These are phyloP conservation scores for Zosterops japonicus DNA, from an alignment of 2,113 vertebrate genomes.

Conservation along the genomic window DNA sequence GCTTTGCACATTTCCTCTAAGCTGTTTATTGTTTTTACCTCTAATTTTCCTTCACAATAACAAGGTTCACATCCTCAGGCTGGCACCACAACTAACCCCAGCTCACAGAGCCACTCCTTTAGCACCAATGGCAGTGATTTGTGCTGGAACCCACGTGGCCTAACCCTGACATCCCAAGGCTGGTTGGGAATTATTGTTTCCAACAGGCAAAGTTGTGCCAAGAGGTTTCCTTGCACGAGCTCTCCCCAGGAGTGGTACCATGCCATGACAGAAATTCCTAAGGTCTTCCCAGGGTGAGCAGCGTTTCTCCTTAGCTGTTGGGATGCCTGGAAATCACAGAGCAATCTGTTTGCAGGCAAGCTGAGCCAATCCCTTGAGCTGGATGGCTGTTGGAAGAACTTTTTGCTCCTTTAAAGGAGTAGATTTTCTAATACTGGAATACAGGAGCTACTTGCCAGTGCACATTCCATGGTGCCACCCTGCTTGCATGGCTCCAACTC, in stretches of 20 bases:
- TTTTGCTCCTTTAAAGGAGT: background rate
- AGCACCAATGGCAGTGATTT: background rate
- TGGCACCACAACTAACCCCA: background rate
- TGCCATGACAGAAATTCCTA: background rate
- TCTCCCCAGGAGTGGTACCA: background rate
- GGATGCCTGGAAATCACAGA: background rate
- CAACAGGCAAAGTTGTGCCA: background rate
- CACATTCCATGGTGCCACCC: background rate
- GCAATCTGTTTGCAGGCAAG: background rate
- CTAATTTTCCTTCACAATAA: background rate
- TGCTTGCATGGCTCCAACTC: background rate
- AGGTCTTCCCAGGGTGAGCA: background rate
- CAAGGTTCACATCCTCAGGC: background rate
- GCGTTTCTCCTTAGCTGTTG: background rate
- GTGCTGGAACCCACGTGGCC: rapidly evolving
- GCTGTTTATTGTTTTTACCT: background rate
- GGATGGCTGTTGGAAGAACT: background rate
- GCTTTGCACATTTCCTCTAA: background rate
- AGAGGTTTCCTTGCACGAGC: background rate
- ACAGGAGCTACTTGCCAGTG: background rate
- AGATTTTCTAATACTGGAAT: background rate
- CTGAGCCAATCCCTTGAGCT: background rate
- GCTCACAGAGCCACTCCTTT: background rate
- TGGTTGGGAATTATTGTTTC: background rate
- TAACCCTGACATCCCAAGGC: background rate